A percentile compares a stretch with the other conserved stretches of the same genome.
phyloP scores from a whole-genome alignment of 2,888 invertebrate genomes.

The Hyposoter dolosus region DNA sequence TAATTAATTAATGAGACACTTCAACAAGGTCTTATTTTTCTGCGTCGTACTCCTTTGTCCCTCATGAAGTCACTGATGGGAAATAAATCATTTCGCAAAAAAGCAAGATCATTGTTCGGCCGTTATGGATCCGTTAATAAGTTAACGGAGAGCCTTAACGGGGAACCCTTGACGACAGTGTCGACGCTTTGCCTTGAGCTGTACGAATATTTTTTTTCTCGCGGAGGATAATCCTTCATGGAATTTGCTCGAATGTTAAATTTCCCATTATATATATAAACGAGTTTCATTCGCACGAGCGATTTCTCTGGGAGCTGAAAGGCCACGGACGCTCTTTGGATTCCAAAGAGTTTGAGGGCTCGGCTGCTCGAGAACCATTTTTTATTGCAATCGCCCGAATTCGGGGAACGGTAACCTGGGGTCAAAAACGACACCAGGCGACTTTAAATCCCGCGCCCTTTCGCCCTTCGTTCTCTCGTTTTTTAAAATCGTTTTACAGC shows the following conservation, averaged over 20 bases:
- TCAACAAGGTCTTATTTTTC: not conserved
- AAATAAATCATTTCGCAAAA: conserved; percentile 19
- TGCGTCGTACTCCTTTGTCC: conserved; percentile 12
- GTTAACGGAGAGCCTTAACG: conserved; percentile 23
- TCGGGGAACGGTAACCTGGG: too few relatives aligned
- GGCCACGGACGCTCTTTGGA: not conserved
- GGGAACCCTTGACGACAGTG: conserved; percentile 24
- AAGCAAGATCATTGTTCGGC: conserved; percentile 38
- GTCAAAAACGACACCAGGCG: too few relatives aligned
- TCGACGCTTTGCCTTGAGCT: not conserved
- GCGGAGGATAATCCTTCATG: not conserved
- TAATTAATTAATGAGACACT: not conserved
- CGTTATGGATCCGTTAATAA: conserved; percentile 27
- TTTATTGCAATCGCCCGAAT: not conserved
- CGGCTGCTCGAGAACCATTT: not conserved
- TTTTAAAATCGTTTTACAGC: too few relatives aligned
- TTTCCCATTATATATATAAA: not conserved
- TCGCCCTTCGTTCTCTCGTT: too few relatives aligned
- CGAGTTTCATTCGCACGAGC: not conserved
- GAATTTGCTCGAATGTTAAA: not conserved
- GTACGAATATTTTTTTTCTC: not conserved
- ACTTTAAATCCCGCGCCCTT: too few relatives aligned
- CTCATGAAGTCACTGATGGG: not conserved
- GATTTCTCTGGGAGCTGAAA: not conserved
- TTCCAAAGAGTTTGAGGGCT: not conserved